These are phyloP conservation scores for Xylota segnis DNA, from an alignment of 2,888 invertebrate species.

Conservation along the genomic window DNA sequence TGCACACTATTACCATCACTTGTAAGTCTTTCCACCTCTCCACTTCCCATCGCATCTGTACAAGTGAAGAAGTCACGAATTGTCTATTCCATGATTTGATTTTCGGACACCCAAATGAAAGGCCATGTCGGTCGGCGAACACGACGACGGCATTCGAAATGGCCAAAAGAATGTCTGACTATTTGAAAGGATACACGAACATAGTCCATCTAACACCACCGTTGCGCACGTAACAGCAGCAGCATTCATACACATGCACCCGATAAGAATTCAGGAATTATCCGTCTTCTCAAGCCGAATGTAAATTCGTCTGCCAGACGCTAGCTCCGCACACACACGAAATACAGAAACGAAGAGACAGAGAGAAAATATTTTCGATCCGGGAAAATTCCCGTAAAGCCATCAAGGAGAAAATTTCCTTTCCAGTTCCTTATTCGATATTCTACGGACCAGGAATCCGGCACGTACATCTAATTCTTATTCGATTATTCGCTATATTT, in stretches of 20 bases:
- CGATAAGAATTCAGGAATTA: constrained; percentile 45
- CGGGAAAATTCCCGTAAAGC: constrained; percentile 51
- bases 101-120: constrained; percentile 43
- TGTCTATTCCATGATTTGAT: constrained; percentile 60
- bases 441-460: constrained; percentile 56
- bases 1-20: constrained; percentile 18
- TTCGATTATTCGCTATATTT: constrained; percentile 73
- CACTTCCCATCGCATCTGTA: constrained; percentile 13
- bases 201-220: constrained; percentile 23
- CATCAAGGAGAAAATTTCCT: constrained; percentile 64
- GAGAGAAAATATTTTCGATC: constrained; percentile 53
- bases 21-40: background rate
- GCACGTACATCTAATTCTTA: constrained; percentile 68
- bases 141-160: constrained; percentile 52
- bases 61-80: constrained; percentile 56
- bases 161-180: constrained; percentile 5
- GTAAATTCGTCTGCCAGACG: constrained; percentile 56
- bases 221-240: constrained; percentile 58
- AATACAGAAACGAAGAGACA: constrained; percentile 18
- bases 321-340: constrained; percentile 30
- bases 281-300: constrained; percentile 55
- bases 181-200: constrained; percentile 8
- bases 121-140: constrained; percentile 18
- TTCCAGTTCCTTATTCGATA: constrained; percentile 52
- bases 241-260: constrained; percentile 45